phyloP scores from a whole-genome alignment of 2,797 vertebrate species.

The Myotis planiceps region DNA sequence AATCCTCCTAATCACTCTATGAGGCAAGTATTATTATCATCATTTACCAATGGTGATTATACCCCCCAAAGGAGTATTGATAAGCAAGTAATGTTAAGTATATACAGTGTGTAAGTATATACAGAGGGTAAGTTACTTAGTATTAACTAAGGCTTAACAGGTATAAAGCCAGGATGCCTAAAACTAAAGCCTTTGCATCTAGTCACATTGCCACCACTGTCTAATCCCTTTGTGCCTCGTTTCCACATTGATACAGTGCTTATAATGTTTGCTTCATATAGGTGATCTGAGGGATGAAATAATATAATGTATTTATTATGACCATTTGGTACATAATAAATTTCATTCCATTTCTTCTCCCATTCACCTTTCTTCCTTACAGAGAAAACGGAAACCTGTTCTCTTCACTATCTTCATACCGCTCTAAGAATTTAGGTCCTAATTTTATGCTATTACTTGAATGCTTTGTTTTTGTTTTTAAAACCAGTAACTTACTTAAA shows the following conservation, averaged over 20 bases:
- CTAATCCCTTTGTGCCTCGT: not conserved
- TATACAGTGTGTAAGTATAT: not conserved
- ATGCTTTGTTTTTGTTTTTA: not conserved
- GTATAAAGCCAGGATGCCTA: not conserved
- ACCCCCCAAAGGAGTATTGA: not conserved
- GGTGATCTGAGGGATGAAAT: not conserved
- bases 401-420: not conserved
- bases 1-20: not conserved
- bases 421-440: constrained; percentile 21
- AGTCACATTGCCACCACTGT: not conserved
- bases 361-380: not conserved
- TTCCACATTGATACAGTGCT: not conserved
- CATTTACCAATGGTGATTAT: not conserved
- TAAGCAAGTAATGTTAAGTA: not conserved
- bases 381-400: not conserved
- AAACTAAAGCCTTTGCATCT: not conserved
- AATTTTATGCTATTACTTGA: not conserved
- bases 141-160: constrained; percentile 5
- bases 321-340: not conserved
- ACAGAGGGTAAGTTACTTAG: not conserved
- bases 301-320: not conserved
- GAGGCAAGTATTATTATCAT: not conserved
- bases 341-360: not conserved
- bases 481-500: not conserved
- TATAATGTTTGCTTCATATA: not conserved